A percentile compares a stretch with the other conserved stretches of the same genome.
These are phyloP conservation scores for Melanostoma scalare DNA, from an alignment of 2,888 invertebrate species.

Conservation along the genomic window DNA sequence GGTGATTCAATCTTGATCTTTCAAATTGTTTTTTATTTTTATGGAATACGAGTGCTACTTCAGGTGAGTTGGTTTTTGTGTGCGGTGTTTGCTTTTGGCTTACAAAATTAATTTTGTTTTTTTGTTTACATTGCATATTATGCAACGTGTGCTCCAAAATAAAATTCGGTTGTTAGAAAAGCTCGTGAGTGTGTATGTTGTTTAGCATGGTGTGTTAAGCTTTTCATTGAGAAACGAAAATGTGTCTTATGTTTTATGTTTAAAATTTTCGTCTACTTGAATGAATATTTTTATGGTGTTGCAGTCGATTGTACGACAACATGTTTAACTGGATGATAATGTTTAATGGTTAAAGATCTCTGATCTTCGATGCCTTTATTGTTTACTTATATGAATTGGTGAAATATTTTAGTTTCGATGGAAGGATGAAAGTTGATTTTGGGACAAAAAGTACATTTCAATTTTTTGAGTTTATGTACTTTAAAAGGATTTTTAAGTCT, in stretches of 20 bases:
- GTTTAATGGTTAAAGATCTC: neutral
- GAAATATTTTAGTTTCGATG: slow-evolving; percentile 1
- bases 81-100: neutral
- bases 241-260: neutral
- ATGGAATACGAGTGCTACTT: slow-evolving; percentile 15
- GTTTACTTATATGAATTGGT: slow-evolving; percentile 9
- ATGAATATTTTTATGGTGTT: no score
- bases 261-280: no score
- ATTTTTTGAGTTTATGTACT: no score
- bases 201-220: neutral
- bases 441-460: no score
- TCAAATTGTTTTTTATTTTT: slow-evolving; percentile 9
- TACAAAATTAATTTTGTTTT: slow-evolving; percentile 4
- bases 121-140: slow-evolving; percentile 31
- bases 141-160: slow-evolving; percentile 27
- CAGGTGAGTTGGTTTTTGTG: slow-evolving; percentile 19
- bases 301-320: no score
- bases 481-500: no score
- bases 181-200: slow-evolving; percentile 7
- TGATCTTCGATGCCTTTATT: slow-evolving; percentile 2
- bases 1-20: slow-evolving; percentile 7
- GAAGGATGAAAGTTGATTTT: no score
- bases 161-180: slow-evolving; percentile 32
- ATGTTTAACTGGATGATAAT: no score
- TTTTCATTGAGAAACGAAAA: slow-evolving; percentile 39